phyloP scores from a whole-genome alignment of 1,140 invertebrate species.

The Drosophila sp. region DNA sequence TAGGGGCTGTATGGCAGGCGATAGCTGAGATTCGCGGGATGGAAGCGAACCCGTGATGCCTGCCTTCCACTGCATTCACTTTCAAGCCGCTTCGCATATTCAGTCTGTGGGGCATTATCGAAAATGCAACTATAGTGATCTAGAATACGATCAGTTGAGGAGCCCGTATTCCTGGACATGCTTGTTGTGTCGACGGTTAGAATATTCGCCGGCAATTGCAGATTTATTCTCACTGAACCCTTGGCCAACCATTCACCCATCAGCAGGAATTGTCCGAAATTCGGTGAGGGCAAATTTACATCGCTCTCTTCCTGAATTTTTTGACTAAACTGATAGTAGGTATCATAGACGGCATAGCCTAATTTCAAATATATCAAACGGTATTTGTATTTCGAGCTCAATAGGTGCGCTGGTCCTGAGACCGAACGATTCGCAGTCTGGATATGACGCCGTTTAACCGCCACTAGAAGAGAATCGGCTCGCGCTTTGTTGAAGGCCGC shows the following conservation, averaged over 20 bases:
- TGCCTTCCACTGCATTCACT: conserved; percentile 51
- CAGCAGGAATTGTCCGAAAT: conserved; percentile 64
- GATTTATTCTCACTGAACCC: conserved; percentile 23
- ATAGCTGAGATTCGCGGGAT: conserved; percentile 75
- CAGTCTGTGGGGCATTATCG: conserved; percentile 76
- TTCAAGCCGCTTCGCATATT: conserved; percentile 73
- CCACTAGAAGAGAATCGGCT: conserved; percentile 85
- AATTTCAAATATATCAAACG: conserved; percentile 62
- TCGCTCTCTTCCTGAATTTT: conserved; percentile 20
- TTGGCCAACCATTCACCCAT: conserved; percentile 57
- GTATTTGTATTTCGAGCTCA: conserved; percentile 73
- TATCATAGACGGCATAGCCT: conserved; percentile 56
- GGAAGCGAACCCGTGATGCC: conserved; percentile 65
- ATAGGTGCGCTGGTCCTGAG: conserved; percentile 64
- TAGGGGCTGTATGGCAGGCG: conserved; percentile 63
- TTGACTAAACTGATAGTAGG: conserved; percentile 45
- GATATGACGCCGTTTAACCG: conserved; percentile 68
- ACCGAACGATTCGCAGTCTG: conserved; percentile 50
- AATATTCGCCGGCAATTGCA: conserved; percentile 70
- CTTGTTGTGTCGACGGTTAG: conserved; percentile 71
- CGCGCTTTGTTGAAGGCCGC: conserved; percentile 85
- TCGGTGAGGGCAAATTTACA: conserved; percentile 59
- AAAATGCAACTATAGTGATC: conserved; percentile 78
- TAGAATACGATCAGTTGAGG: conserved; percentile 66
- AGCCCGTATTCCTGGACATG: conserved; percentile 42